A percentile compares a stretch with the other conserved stretches of the same genome.
Conservation (phyloP, 2,888 invertebrate species). For the Harpalus rubripes region DNA sequence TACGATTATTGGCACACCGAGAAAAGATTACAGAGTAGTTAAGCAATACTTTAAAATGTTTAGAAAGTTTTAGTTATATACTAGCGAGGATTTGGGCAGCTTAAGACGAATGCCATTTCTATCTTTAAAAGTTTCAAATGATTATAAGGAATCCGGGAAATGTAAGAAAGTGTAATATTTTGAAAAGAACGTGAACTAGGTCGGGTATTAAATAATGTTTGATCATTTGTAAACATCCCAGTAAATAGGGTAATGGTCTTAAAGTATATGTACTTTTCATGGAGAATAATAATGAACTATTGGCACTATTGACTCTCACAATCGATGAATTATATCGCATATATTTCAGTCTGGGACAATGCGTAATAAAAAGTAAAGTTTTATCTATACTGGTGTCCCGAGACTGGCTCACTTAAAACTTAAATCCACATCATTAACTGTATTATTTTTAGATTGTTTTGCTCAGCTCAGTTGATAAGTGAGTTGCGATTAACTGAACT, state of each 20-base stretch:
- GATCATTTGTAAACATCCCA: slow-evolving; percentile 11
- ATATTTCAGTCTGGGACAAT: neutral
- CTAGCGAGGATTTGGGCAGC: slow-evolving; percentile 23
- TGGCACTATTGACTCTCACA: neutral
- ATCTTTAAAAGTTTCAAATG: slow-evolving; percentile 28
- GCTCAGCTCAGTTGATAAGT: too few species aligned
- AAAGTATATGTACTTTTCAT: neutral
- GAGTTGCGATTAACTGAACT: too few species aligned
- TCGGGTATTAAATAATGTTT: slow-evolving; percentile 30
- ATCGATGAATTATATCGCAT: neutral
- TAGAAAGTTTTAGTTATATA: slow-evolving; percentile 11
- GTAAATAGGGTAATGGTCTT: slow-evolving; percentile 9
- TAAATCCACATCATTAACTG: too few species aligned
- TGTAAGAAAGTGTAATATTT: slow-evolving; percentile 26
- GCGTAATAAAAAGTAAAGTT: too few species aligned
- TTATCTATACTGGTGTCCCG: too few species aligned
- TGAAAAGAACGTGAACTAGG: slow-evolving; percentile 38
- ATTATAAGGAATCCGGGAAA: slow-evolving; percentile 24
- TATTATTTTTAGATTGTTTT: too few species aligned
- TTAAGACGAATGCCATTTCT: slow-evolving; percentile 17
- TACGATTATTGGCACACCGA: slow-evolving; percentile 1
- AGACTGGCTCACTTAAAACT: too few species aligned
- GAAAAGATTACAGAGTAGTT: slow-evolving; percentile 21
- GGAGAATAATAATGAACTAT: neutral
- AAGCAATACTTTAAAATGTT: slow-evolving; percentile 26